Percentiles rank a stretch among this genome's conserved stretches.
Conservation (phyloP, 2,888 invertebrate species). For the Lumbricus terrestris region DNA sequence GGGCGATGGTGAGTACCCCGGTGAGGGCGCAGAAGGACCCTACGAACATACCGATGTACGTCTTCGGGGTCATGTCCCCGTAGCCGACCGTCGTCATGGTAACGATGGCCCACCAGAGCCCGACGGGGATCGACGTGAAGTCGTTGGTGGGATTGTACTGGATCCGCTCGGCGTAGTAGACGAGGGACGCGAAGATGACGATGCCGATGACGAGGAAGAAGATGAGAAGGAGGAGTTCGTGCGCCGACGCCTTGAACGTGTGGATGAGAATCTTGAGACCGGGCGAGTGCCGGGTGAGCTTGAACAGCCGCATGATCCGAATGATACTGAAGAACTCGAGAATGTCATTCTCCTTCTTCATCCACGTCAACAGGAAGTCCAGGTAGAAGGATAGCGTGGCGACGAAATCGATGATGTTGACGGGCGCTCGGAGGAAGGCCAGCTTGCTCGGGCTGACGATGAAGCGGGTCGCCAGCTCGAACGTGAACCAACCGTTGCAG, state of each 20-base stretch:
- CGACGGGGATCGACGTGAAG: constrained; percentile 87
- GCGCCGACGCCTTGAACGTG: constrained; percentile 92
- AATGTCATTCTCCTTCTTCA: constrained; percentile 29
- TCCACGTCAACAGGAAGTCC: constrained; percentile 24
- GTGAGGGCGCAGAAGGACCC: constrained; percentile 48
- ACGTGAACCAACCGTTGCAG: constrained; percentile 32
- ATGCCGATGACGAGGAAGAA: constrained; percentile 71
- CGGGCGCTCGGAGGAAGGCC: constrained; percentile 26
- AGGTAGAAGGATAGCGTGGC: constrained; percentile 30
- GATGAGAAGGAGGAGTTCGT: constrained; percentile 86
- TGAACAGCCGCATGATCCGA: constrained; percentile 33
- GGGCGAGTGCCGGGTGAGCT: constrained; percentile 30
- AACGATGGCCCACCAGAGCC: constrained; percentile 95
- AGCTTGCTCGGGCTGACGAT: constrained; percentile 24
- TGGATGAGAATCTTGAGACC: constrained; percentile 82
- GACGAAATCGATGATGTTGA: constrained; percentile 32
- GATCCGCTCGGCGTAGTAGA: constrained; percentile 32
- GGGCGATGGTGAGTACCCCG: constrained; percentile 66
- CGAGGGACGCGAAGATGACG: constrained; percentile 32
- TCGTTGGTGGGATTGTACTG: constrained; percentile 31
- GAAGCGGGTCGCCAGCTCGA: constrained; percentile 29
- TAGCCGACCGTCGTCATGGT: constrained; percentile 94
- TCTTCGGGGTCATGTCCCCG: constrained; percentile 49
- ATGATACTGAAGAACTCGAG: constrained; percentile 34
- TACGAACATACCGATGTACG: constrained; percentile 45